These are phyloP conservation scores for Malacosoma neustria DNA, from an alignment of 2,888 invertebrate genomes.

Conservation along the genomic window DNA sequence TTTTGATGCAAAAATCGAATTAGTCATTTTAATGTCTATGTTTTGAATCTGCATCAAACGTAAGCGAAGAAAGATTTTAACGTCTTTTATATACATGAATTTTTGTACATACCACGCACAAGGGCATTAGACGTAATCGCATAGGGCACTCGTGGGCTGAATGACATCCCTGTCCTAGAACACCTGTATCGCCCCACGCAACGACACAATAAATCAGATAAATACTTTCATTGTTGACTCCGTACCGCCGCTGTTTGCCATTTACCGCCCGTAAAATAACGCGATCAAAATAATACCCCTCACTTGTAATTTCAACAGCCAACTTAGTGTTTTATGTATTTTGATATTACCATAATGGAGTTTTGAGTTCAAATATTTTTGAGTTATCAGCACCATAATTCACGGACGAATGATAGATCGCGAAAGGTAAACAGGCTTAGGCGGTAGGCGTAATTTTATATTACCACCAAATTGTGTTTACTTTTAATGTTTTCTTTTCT, in stretches of 20 bases:
- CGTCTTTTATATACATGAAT: too few relatives aligned
- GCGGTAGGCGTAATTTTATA: conserved; percentile 23
- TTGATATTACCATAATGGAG: neutral
- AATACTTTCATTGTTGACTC: conserved; percentile 37
- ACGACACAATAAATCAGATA: conserved; percentile 44
- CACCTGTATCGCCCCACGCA: conserved; percentile 13
- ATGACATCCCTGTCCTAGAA: conserved; percentile 13
- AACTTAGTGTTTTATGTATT: neutral
- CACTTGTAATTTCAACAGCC: neutral
- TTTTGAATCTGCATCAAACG: too few relatives aligned
- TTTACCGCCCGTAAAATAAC: conserved; percentile 23
- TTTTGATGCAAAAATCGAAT: too few relatives aligned
- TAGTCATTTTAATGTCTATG: too few relatives aligned
- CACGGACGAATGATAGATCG: conserved; percentile 9
- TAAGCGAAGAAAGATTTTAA: too few relatives aligned
- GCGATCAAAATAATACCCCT: conserved; percentile 17
- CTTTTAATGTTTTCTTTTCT: too few relatives aligned
- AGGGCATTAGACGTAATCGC: too few relatives aligned
- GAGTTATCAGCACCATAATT: neutral
- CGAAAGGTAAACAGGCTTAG: conserved; percentile 2
- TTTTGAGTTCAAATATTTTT: neutral
- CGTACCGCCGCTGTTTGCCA: conserved; percentile 31
- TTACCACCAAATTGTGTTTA: conserved; percentile 32
- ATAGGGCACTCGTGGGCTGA: too few relatives aligned
- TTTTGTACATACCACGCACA: too few relatives aligned